phyloP scores from a whole-genome alignment of 2,113 vertebrate genomes.

The Sinocyclocheilus maitianheensis region DNA sequence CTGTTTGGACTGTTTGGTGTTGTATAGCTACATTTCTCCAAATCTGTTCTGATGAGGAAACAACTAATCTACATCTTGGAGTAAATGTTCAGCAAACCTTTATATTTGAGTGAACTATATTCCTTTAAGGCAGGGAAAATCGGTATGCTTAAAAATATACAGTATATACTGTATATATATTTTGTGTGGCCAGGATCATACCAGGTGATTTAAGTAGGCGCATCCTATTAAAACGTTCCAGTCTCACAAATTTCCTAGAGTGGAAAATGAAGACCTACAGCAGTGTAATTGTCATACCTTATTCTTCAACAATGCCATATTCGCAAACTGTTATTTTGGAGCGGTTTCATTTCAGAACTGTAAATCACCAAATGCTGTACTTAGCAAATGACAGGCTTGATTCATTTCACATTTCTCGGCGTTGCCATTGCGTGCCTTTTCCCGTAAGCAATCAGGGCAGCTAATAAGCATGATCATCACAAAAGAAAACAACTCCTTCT shows the following conservation, averaged over 20 bases:
- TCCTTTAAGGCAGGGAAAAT: neutral
- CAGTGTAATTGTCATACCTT: constrained; percentile 15
- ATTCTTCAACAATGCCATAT: constrained; percentile 7
- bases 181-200: constrained; percentile 21
- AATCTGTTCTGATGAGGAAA: too few relatives aligned
- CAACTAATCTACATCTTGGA: too few relatives aligned
- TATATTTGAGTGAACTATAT: neutral
- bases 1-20: too few relatives aligned
- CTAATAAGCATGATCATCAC: constrained; percentile 56
- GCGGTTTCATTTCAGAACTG: constrained; percentile 33
- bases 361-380: constrained; percentile 43
- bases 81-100: neutral
- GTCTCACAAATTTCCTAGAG: constrained; percentile 1
- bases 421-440: constrained; percentile 43
- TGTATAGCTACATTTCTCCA: too few relatives aligned
- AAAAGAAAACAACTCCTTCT: constrained; percentile 53
- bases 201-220: neutral
- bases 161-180: neutral
- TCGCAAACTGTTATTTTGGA: constrained; percentile 45
- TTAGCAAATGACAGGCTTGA: constrained; percentile 52
- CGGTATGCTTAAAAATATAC: neutral
- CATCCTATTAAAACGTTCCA: neutral
- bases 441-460: constrained; percentile 45
- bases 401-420: constrained; percentile 48
- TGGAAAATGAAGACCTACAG: constrained; percentile 28